Conservation (phyloP, 2,888 invertebrate genomes). For the Leptopilina syphax region DNA sequence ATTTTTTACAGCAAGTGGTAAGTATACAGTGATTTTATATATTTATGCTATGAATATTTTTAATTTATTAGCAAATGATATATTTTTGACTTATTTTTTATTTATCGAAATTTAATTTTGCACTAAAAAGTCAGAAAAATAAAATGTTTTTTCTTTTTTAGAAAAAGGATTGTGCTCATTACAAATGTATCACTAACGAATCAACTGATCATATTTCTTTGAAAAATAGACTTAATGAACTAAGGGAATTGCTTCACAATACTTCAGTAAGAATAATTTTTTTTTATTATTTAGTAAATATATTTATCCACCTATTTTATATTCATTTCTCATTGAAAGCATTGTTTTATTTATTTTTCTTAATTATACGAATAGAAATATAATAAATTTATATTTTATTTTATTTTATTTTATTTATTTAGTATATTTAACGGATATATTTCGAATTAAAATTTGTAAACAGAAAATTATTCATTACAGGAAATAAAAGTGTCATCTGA, state of each 20-base stretch:
- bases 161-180: not conserved
- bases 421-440: too few species aligned
- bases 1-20: slow-evolving; percentile 57
- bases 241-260: slow-evolving; percentile 58
- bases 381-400: too few species aligned
- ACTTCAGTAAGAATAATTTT: slow-evolving; percentile 61
- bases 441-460: too few species aligned
- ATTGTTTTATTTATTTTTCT: too few species aligned
- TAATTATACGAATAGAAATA: not conserved
- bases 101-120: too few species aligned
- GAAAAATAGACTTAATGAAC: slow-evolving; percentile 58
- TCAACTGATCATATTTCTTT: not conserved
- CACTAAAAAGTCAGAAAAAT: too few species aligned
- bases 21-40: not conserved
- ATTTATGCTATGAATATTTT: too few species aligned
- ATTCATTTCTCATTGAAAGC: too few species aligned
- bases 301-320: too few species aligned
- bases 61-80: too few species aligned
- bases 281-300: not conserved
- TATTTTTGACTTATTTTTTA: too few species aligned
- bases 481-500: slow-evolving; percentile 61
- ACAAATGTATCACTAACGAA: not conserved
- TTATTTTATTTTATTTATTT: too few species aligned
- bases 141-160: not conserved
- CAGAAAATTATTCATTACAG: slow-evolving; percentile 51